phyloP scores from a whole-genome alignment of 1,140 invertebrate genomes.

The Drosophila asahinai region DNA sequence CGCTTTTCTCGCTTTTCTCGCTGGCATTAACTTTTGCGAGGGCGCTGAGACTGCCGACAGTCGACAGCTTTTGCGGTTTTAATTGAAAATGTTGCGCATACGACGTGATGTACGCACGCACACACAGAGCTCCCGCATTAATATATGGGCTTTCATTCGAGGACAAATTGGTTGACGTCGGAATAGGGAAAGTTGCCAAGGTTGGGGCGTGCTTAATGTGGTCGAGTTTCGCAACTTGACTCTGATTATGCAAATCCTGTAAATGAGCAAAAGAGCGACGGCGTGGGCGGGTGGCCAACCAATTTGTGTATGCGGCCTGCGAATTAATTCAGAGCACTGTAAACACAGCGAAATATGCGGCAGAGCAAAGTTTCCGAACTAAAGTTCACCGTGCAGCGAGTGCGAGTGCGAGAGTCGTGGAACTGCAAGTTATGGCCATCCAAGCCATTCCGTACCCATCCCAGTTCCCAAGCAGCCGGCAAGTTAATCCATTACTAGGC shows the following conservation, averaged over 20 bases:
- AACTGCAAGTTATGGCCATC: constrained; percentile 27
- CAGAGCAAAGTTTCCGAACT: constrained; percentile 26
- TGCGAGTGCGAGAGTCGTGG: background rate
- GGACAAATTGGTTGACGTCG: constrained; percentile 59
- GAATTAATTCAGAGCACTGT: constrained; percentile 37
- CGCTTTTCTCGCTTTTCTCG: background rate
- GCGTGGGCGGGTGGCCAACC: constrained; percentile 10
- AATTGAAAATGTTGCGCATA: constrained; percentile 79
- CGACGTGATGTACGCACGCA: constrained; percentile 57
- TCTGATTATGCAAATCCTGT: constrained; percentile 64
- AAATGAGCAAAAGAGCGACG: constrained; percentile 45
- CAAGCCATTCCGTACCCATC: constrained; percentile 1
- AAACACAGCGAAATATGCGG: constrained; percentile 29
- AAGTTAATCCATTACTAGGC: constrained; percentile 68
- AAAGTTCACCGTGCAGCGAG: constrained; percentile 21
- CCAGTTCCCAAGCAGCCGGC: constrained; percentile 24
- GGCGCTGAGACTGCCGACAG: constrained; percentile 50
- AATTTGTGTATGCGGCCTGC: constrained; percentile 41
- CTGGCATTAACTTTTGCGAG: constrained; percentile 44
- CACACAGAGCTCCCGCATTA: constrained; percentile 12
- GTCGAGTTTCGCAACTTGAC: constrained; percentile 39
- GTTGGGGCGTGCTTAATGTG: constrained; percentile 56
- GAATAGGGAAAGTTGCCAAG: constrained; percentile 57
- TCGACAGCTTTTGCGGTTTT: constrained; percentile 68
- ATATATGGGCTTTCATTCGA: constrained; percentile 36